A percentile compares a stretch with the other conserved stretches of the same genome.
Conservation (phyloP, 2,888 invertebrate species). For the Drosophila emarginata region DNA sequence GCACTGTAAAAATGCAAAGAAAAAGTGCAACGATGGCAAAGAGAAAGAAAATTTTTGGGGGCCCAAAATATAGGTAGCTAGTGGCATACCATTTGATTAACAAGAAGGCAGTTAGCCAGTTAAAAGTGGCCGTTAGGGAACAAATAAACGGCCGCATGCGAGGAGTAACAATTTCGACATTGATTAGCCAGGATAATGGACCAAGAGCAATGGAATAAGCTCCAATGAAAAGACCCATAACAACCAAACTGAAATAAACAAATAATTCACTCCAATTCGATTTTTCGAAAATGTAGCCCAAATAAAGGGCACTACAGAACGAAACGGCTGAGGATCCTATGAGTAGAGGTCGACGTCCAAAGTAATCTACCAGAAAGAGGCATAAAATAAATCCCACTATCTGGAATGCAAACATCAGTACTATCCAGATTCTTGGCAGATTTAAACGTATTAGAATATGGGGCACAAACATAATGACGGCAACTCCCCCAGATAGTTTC, state of each 20-base stretch:
- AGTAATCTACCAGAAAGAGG: constrained; percentile 28
- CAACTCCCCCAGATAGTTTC: constrained; percentile 2
- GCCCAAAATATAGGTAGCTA: not conserved
- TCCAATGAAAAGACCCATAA: not conserved
- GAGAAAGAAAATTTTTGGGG: constrained; percentile 14
- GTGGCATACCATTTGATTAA: constrained; percentile 5
- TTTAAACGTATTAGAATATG: not conserved
- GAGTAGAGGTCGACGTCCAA: constrained; percentile 34
- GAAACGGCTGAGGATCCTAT: not conserved
- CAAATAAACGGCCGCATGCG: constrained; percentile 18
- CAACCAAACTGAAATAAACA: not conserved
- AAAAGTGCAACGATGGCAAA: constrained; percentile 11
- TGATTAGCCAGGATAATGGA: constrained; percentile 35
- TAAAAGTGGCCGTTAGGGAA: not conserved
- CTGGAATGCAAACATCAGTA: not conserved
- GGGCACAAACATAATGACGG: not conserved
- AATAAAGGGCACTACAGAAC: not conserved
- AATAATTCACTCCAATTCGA: too few relatives aligned
- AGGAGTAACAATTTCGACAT: constrained; percentile 29
- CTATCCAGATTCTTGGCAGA: accelerated
- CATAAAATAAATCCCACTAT: constrained; percentile 20
- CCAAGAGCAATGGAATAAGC: constrained; percentile 24
- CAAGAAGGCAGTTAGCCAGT: constrained; percentile 27
- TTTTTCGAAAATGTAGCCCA: constrained; percentile 8
- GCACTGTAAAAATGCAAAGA: constrained; percentile 17